Base-by-base conservation (phyloP, 2,888 invertebrate genomes). In the Pachycephus smyrnensis region DNA sequence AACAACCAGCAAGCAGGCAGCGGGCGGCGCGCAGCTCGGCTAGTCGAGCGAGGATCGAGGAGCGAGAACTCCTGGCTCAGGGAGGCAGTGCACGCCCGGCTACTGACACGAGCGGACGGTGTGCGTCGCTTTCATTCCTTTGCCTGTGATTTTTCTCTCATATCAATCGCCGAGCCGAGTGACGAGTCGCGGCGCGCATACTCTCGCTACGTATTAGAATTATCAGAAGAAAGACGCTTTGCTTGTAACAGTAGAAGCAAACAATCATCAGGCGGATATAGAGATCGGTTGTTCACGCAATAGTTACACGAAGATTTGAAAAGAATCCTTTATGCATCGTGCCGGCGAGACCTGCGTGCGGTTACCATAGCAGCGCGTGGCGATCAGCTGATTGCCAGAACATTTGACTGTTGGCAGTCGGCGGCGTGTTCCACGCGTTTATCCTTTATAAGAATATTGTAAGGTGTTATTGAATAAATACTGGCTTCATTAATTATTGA, bases 11-110 rank as follows among this genome's bases (percentile, higher is more conserved):
- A 12, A n/a, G 32, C 69, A 55, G 69, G 75, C 75, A 32, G 71
- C n/a, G 73, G 71, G 75, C 40, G 73, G 77, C 69, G 33, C 75
- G 75, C n/a, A 55, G 75, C 31, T 37, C 73, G 78, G 73, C 73
- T 73, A 73, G 79, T 77, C 74, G 79, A 79, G 73, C 68, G 71
- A 85, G 87, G 86, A 84, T 85, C 84, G 86, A 82, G 79, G 73
- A 74, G 86, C 82, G 81, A 82, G 81, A 82, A 81, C 82, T 83
- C 82, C 80, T 82, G 83, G 81, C 83, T 83, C 80, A 79, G 82
- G 82, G 79, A 87, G 88, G 86, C 90, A 91, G 91, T 91, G 91
- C 90, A 90, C 90, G 91, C 91, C 89, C 90, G 91, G 90, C 91
- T 90, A 91, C 89, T 90, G 89, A 91, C 88, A 89, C 89, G 90